A percentile compares a stretch with the other conserved stretches of the same genome.
Conservation (phyloP, 2,113 vertebrate species). For the Dasypus novemcinctus region DNA sequence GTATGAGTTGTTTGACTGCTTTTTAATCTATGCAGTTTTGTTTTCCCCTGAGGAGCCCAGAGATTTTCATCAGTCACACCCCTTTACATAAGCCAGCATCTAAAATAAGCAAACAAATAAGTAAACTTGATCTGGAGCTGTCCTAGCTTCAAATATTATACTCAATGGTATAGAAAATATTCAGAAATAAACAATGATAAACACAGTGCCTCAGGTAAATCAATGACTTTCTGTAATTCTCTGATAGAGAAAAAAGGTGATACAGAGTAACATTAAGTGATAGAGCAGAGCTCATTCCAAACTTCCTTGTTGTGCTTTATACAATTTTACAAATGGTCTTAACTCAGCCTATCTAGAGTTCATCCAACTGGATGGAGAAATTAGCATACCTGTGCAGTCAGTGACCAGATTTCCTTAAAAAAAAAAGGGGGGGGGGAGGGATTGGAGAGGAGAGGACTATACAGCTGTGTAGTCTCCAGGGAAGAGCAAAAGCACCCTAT, state of each 20-base stretch:
- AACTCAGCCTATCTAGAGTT: neutral
- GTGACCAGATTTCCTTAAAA: neutral
- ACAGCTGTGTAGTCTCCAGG: neutral
- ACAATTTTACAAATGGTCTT: neutral
- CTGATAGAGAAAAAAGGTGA: neutral
- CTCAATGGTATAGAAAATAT: slow-evolving; percentile 16
- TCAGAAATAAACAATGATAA: neutral
- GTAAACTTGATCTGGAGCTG: slow-evolving; percentile 39
- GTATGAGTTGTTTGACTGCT: neutral
- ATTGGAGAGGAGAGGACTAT: neutral
- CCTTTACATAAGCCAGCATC: slow-evolving; percentile 38
- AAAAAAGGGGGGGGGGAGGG: neutral
- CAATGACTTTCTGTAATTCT: neutral
- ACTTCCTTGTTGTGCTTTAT: neutral
- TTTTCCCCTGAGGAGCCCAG: slow-evolving; percentile 13
- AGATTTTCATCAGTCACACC: slow-evolving; percentile 30
- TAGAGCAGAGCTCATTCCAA: neutral
- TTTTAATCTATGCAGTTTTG: slow-evolving; percentile 38
- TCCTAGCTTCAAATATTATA: slow-evolving; percentile 26
- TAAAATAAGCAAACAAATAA: slow-evolving; percentile 59
- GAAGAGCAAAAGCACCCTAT: neutral
- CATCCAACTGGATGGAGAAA: neutral
- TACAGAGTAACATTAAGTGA: neutral
- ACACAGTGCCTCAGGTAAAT: neutral
- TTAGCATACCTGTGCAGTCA: neutral